Evolutionary conservation across 1,140 invertebrate species (phyloP).

Genomic region (Leptinotarsa texana): DNA sequence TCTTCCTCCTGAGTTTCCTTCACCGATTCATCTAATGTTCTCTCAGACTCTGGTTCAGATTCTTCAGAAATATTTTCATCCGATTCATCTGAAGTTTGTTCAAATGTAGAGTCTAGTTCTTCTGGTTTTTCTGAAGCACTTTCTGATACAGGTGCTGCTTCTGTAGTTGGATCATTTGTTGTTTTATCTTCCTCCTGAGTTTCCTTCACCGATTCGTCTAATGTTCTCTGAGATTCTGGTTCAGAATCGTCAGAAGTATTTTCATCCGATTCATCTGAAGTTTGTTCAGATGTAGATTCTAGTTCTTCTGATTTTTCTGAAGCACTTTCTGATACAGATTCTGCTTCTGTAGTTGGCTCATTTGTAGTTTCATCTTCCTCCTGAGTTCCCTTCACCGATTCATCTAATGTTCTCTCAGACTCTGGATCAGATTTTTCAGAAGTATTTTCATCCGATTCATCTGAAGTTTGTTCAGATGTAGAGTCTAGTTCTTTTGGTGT

Average conservation of each 20-base stretch:
- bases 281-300: background rate
- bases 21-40: background rate
- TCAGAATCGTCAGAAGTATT: background rate
- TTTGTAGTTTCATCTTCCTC: too few relatives aligned
- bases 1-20: too few relatives aligned
- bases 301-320: background rate
- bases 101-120: background rate
- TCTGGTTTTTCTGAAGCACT: too few relatives aligned
- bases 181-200: too few relatives aligned
- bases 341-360: too few relatives aligned
- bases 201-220: background rate
- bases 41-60: background rate
- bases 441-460: background rate
- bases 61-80: slow-evolving; percentile 1
- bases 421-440: background rate
- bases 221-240: background rate
- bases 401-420: background rate
- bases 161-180: too few relatives aligned
- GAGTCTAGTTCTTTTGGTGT: too few relatives aligned
- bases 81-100: background rate
- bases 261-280: background rate
- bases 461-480: background rate
- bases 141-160: too few relatives aligned
- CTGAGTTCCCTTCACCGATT: background rate
- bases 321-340: too few relatives aligned